These are phyloP conservation scores for Glaucopsyche alexis DNA, from an alignment of 2,888 invertebrate species.

Conservation along the genomic window DNA sequence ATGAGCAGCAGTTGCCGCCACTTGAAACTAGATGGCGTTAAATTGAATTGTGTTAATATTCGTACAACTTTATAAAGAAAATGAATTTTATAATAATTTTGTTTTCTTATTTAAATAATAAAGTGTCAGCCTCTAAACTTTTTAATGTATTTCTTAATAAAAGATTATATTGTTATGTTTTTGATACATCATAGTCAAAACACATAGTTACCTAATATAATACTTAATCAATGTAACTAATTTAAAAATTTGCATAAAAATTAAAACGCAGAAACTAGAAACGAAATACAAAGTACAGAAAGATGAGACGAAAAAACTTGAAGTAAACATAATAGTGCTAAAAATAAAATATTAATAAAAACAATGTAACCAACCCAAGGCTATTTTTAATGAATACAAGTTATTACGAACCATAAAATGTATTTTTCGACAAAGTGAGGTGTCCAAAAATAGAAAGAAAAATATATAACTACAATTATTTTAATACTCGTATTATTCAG, in stretches of 20 bases:
- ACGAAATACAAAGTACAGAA: neutral
- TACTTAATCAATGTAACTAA: neutral
- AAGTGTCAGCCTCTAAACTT: no score
- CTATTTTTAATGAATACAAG: neutral
- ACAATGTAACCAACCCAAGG: neutral
- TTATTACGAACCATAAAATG: neutral
- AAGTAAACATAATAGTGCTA: neutral
- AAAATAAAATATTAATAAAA: neutral
- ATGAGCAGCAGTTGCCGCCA: slow-evolving; percentile 86
- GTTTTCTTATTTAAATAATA: no score
- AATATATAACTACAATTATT: neutral
- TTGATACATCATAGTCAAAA: no score
- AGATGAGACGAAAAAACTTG: neutral
- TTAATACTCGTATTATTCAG: neutral
- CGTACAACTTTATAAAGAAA: no score
- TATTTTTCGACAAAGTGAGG: neutral
- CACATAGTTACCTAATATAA: no score
- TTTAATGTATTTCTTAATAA: no score
- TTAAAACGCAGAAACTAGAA: neutral
- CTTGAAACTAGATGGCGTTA: slow-evolving; percentile 80
- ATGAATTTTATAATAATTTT: no score
- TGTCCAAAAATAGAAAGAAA: neutral
- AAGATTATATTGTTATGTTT: no score
- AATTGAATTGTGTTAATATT: slow-evolving; percentile 60
- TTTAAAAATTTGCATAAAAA: neutral